Conservation (phyloP, 2,888 invertebrate genomes). For the Cephus rjabovi region DNA sequence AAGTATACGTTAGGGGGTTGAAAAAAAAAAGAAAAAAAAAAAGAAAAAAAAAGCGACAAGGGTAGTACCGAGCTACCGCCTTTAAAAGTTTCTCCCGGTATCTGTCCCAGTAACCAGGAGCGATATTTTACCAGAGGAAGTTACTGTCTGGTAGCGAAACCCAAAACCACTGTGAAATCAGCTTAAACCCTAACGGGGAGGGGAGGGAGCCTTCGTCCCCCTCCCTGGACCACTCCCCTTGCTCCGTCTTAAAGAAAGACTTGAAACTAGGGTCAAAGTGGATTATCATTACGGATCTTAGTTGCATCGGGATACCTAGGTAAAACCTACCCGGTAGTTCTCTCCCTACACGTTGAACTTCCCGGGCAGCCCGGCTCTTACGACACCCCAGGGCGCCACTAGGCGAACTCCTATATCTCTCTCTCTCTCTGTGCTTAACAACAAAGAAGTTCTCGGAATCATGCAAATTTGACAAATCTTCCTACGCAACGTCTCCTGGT, state of each 20-base stretch:
- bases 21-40: too few relatives aligned
- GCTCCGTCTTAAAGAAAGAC: not conserved
- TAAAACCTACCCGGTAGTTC: not conserved
- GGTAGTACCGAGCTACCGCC: too few relatives aligned
- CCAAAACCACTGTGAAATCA: too few relatives aligned
- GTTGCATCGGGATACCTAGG: not conserved
- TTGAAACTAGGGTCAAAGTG: not conserved
- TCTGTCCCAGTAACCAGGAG: too few relatives aligned
- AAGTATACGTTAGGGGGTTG: too few relatives aligned
- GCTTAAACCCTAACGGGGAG: not conserved
- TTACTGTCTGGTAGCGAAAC: too few relatives aligned
- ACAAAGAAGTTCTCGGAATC: constrained; percentile 21
- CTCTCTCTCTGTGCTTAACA: constrained; percentile 4
- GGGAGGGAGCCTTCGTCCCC: not conserved
- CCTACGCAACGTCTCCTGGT: constrained; percentile 1
- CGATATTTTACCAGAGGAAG: too few relatives aligned
- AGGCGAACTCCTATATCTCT: not conserved
- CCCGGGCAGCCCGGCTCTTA: not conserved
- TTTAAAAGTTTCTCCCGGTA: too few relatives aligned
- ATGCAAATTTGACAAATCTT: constrained; percentile 38
- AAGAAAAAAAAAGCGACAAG: too few relatives aligned
- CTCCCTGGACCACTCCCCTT: not conserved
- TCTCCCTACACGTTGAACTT: not conserved
- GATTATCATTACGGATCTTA: constrained; percentile 2
- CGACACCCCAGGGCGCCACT: not conserved